Evolutionary conservation across 1,140 invertebrate genomes (phyloP), one percentile per base, ranked within the genome.

Genomic region (Neodiprion fabricii): DNA sequence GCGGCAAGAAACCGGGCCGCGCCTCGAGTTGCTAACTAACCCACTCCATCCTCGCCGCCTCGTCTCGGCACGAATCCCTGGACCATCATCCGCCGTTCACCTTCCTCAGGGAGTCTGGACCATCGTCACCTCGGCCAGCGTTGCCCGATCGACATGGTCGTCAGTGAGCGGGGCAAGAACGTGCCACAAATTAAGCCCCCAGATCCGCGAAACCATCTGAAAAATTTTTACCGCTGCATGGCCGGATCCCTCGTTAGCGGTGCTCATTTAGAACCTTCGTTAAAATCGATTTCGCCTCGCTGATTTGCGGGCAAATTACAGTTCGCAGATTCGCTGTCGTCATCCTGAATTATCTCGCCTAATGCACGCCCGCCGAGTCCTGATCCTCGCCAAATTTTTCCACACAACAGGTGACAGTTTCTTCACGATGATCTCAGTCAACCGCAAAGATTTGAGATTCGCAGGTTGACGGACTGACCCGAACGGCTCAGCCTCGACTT

Each of bases 101-200:
- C 53, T 61, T 61, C 53, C 4, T 61, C 53, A 3, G 53, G 53
- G 9, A 17, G 53, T 61, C 53, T 12, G 53, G 53, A 61, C 53
- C n/a, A 61, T 61, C 53, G 53, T 61, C 53, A 61, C 53, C 53
- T 61, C n/a, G 53, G 9, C 53, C 53, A 61, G 4, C 53, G 28
- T 9, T 7, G 53, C 11, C 9, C 53, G 53, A 61, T 61, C 53
- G 53, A 61, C 53, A 61, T 61, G 53, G 11, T 61, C 53, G 53
- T 61, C 53, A 61, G 11, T 9, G 53, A 61, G 11, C 11, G 53
- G 11, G 11, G n/a, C 11, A 61, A 61, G 53, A 61, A 61, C 53
- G 53, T 61, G 53, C 53, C n/a, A 61, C 53, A 61, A 61, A 61
- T 61, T 61, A 61, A 61, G 53, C 53, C 53, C 53, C 53, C 53